Evolutionary conservation across 2,888 invertebrate species (phyloP), one percentile per base, ranked within the genome.

Genomic region (Arge pagana): DNA sequence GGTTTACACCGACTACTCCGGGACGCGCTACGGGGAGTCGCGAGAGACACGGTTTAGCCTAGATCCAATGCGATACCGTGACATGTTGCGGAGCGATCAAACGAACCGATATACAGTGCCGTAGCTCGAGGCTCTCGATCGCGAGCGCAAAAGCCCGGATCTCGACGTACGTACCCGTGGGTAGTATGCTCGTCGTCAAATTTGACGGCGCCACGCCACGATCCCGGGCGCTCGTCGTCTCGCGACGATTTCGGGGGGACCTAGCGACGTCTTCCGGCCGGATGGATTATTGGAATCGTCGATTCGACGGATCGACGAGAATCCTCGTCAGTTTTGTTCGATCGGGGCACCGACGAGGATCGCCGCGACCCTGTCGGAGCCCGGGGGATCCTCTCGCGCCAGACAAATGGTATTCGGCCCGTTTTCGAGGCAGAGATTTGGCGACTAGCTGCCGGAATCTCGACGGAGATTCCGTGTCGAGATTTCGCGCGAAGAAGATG

Each of bases 1-100:
- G 49, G 6, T 37, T 48, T 26, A 42, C 18, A 57, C 24, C 45
- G 50, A 3, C n/a, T 36, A 48, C 39, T 49, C 33, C 51, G 45
- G 33, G 23, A 30, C n/a, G 50, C 13, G 8, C 24, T 42, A 36
- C 40, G 24, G 53, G 23, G 33, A 23, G 45, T 18, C 33, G 3
- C 11, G 48, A 23, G 37, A 48, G 41, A 62, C 59, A 59, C 54
- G 54, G 48, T 49, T n/a, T 53, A 55, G 53, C 48, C 39, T 42
- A 56, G 63, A 63, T 64, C 53, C 56, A 43, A 42, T 33, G 18
- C 56, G 62, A 66, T 65, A 66, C 15, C 15, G 51, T 56, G 48
- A 48, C 57, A 23, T 60, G 60, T 60, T 59, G 57, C 18, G 57
- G 42, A 51, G 24, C 53, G 65, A 67, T 67, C 64, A 65, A 68